Conservation (phyloP, 2,888 invertebrate genomes). For the Leptopterna dolabrata region DNA sequence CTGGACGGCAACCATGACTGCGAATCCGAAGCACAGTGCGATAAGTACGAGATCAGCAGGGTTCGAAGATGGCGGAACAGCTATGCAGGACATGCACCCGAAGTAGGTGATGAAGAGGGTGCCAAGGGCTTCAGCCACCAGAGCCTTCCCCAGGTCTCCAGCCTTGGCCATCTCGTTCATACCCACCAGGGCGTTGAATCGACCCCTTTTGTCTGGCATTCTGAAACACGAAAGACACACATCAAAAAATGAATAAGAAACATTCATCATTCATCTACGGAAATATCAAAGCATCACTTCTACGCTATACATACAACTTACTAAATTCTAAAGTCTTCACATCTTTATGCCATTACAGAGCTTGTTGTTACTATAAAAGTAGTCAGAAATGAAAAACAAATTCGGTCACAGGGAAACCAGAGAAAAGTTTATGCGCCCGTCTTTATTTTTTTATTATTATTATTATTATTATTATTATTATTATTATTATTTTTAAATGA, state of each 20-base stretch:
- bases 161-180: conserved; percentile 62
- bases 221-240: conserved; percentile 38
- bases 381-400: too few species aligned
- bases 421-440: too few species aligned
- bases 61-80: conserved; percentile 67
- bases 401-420: too few species aligned
- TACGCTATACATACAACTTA: too few species aligned
- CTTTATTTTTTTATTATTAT: too few species aligned
- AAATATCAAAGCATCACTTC: too few species aligned
- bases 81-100: conserved; percentile 84
- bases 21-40: conserved; percentile 85
- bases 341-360: too few species aligned
- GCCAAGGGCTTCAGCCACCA: conserved; percentile 89
- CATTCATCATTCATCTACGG: too few species aligned
- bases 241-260: neutral
- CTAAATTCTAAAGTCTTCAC: too few species aligned
- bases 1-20: conserved; percentile 85
- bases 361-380: too few species aligned
- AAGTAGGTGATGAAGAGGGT: conserved; percentile 89
- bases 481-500: too few species aligned
- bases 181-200: conserved; percentile 62
- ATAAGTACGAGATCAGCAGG: conserved; percentile 74
- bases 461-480: too few species aligned
- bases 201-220: conserved; percentile 59
- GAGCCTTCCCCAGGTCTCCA: conserved; percentile 79